Conservation (phyloP, 2,888 invertebrate genomes). For the Celastrina argiolus region DNA sequence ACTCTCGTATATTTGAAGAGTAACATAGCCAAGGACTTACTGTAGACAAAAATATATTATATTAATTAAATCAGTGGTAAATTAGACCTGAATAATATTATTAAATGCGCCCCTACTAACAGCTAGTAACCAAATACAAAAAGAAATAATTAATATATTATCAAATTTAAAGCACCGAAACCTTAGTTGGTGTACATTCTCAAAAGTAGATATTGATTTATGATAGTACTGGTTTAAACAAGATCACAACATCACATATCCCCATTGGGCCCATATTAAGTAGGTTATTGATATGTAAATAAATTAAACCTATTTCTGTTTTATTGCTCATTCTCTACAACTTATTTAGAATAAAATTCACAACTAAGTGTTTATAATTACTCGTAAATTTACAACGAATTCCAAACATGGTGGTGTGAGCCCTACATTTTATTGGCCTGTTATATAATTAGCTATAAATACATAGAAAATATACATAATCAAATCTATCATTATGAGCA, state of each 20-base stretch:
- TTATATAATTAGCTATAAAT: slow-evolving; percentile 16
- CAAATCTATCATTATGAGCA: slow-evolving; percentile 4
- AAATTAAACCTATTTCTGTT: neutral
- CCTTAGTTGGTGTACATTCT: too few relatives aligned
- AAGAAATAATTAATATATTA: too few relatives aligned
- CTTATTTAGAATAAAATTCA: neutral
- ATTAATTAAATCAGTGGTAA: too few relatives aligned
- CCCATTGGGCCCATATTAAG: too few relatives aligned
- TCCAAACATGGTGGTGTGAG: neutral
- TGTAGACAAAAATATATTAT: neutral
- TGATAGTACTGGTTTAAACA: neutral
- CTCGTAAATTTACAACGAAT: slow-evolving; percentile 6
- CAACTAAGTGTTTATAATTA: neutral
- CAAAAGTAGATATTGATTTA: neutral
- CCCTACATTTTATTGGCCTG: slow-evolving; percentile 5
- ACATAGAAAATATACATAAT: slow-evolving; percentile 19
- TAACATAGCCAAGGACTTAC: neutral
- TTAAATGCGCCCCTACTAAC: neutral
- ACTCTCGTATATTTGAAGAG: neutral
- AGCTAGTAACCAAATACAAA: too few relatives aligned
- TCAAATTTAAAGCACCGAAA: too few relatives aligned
- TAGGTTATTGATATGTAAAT: neutral
- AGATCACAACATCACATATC: neutral
- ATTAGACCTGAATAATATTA: too few relatives aligned
- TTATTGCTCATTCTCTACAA: neutral